Evolutionary conservation across 2,888 invertebrate genomes (phyloP).

Genomic region (Andrena flavipes): DNA sequence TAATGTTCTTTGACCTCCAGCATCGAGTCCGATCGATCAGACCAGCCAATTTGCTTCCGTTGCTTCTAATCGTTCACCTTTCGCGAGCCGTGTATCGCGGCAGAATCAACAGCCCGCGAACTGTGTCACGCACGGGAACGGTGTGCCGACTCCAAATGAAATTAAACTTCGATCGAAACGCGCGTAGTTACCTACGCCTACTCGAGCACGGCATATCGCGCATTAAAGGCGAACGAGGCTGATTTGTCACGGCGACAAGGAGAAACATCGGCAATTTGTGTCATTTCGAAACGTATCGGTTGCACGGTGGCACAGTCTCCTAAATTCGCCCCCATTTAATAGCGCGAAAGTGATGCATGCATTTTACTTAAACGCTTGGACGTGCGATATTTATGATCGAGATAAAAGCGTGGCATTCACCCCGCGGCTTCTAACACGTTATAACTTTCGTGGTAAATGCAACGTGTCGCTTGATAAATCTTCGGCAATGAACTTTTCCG

Average conservation of each 20-base stretch:
- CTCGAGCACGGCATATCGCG: too few species aligned
- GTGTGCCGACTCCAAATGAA: not conserved
- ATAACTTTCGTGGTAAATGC: not conserved
- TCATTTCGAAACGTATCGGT: too few species aligned
- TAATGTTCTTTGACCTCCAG: constrained; percentile 43
- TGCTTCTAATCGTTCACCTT: constrained; percentile 28
- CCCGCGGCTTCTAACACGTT: not conserved
- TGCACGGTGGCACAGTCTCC: not conserved
- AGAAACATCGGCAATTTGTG: too few species aligned
- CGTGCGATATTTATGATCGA: not conserved
- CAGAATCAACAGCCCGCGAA: constrained; percentile 22
- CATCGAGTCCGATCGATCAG: constrained; percentile 45
- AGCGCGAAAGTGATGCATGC: not conserved
- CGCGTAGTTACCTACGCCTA: not conserved
- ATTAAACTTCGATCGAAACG: constrained; percentile 14
- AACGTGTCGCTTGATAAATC: constrained; percentile 4
- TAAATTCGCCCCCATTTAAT: constrained; percentile 11
- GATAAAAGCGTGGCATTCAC: not conserved
- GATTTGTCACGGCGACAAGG: too few species aligned
- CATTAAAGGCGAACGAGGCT: too few species aligned
- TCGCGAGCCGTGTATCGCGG: constrained; percentile 17
- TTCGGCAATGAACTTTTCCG: constrained; percentile 4
- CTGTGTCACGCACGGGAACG: constrained; percentile 31
- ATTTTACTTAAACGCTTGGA: not conserved
- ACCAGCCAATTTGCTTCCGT: constrained; percentile 54